phyloP scores from a whole-genome alignment of 2,113 vertebrate species.

The Misgurnus anguillicaudatus region DNA sequence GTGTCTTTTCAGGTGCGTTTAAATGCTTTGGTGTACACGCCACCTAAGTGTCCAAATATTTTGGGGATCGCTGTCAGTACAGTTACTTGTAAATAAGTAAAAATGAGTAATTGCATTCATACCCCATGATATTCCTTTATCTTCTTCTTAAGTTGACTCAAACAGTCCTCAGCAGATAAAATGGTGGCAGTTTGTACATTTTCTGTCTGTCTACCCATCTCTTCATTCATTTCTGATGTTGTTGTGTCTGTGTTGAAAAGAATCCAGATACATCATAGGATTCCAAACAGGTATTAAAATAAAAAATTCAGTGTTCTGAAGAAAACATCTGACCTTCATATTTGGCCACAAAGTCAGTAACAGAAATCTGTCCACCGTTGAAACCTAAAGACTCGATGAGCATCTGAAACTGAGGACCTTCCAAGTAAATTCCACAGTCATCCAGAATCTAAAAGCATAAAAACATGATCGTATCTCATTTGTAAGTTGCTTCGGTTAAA shows the following conservation, averaged over 20 bases:
- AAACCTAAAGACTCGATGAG: constrained; percentile 61
- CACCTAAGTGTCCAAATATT: too few species aligned
- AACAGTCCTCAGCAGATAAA: constrained; percentile 68
- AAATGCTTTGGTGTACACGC: too few species aligned
- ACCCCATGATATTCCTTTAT: constrained; percentile 63
- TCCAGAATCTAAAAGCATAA: constrained; percentile 60
- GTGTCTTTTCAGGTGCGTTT: too few species aligned
- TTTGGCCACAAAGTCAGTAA: constrained; percentile 63
- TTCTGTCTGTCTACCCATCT: not conserved
- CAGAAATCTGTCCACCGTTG: constrained; percentile 62
- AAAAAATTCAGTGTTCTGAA: not conserved
- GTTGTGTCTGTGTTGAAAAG: constrained; percentile 30
- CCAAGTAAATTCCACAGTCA: constrained; percentile 61
- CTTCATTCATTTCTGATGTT: constrained; percentile 13
- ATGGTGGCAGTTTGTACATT: not conserved
- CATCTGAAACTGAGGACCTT: constrained; percentile 58
- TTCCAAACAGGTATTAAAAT: not conserved
- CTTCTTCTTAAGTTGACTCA: constrained; percentile 61
- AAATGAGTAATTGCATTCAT: constrained; percentile 31
- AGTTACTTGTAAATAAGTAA: not conserved
- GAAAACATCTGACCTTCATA: constrained; percentile 64
- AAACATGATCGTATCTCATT: not conserved
- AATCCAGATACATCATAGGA: not conserved
- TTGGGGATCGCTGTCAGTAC: not conserved
- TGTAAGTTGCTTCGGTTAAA: too few species aligned